Evolutionary conservation across 64 coral and sea anemone genomes (phyloP), one percentile per base, ranked within the genome.

Genomic region (Dendrophyllia cribrosa): DNA sequence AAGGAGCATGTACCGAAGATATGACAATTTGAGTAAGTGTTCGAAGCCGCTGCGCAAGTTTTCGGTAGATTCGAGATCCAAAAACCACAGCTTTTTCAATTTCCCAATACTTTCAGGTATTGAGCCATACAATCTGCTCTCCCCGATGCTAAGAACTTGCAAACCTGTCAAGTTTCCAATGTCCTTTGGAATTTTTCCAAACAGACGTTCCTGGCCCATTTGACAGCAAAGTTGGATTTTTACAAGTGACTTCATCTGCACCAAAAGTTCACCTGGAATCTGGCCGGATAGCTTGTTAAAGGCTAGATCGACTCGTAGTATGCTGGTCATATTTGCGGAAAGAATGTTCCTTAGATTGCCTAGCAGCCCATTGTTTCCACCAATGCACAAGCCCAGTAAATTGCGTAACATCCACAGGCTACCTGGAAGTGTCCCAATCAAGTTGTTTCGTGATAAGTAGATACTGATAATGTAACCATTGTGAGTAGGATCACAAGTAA

Each of bases 181-280:
- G 56, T 71, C 77, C n/a, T 61, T 11, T 25, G 95, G 95, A 72
- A 96, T 96, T 72, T 59, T 14, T 2, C 95, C 95, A 10, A 49
- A 76, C 49, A 96, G 24, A 5, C 87, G 74, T 4, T 23, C 22
- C 34, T 34, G 34, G 10, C 87, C 87, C 9, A 56, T 16, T 48
- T 96, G 94, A 76, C 89, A 96, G 75, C 95, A 87, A 11, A 96
- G 45, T 59, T 96, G 95, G 55, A 96, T 80, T 78, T 87, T 93
- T 46, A 90, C 78, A 15, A 96, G 66, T 59, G 56, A 73, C 7
- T 59, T 90, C 60, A 93, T 75, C 26, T 67, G 45, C 15, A 26
- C 9, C 9, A 88, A 46, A 66, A 87, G 72, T 62, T 87, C 16
- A 26, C 86, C 62, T 55, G 95, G 91, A 58, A 96, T 60, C 20